phyloP scores from a whole-genome alignment of 1,140 invertebrate genomes.

The Trichogramma pretiosum region DNA sequence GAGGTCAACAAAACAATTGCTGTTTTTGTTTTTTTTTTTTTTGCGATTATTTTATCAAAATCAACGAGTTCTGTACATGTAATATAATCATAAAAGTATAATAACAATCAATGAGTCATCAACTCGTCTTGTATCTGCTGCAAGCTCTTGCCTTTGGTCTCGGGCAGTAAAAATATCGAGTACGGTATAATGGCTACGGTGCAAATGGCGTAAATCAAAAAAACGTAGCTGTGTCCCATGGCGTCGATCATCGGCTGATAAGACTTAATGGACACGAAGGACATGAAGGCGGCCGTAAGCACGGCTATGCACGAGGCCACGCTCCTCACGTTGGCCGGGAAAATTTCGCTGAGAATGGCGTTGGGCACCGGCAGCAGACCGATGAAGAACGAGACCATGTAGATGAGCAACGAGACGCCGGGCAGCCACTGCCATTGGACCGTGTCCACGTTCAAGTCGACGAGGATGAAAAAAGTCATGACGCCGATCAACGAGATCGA shows the following conservation, averaged over 20 bases:
- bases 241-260: slow-evolving; percentile 54
- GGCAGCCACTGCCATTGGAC: slow-evolving; percentile 24
- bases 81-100: too few relatives aligned
- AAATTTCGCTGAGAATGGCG: slow-evolving; percentile 61
- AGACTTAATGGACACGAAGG: slow-evolving; percentile 65
- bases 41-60: too few relatives aligned
- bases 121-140: slow-evolving; percentile 30
- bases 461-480: slow-evolving; percentile 53
- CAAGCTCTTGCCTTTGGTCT: slow-evolving; percentile 73
- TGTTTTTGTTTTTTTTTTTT: too few relatives aligned
- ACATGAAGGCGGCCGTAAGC: slow-evolving; percentile 58
- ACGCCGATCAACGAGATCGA: slow-evolving; percentile 47
- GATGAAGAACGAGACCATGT: slow-evolving; percentile 28
- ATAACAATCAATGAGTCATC: too few relatives aligned
- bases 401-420: slow-evolving; percentile 19
- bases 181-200: slow-evolving; percentile 52
- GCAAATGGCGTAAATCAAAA: slow-evolving; percentile 17
- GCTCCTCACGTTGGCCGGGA: slow-evolving; percentile 58
- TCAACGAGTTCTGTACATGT: too few relatives aligned
- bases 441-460: slow-evolving; percentile 42
- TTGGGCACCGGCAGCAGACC: slow-evolving; percentile 63
- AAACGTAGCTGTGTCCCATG: slow-evolving; percentile 39
- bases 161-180: slow-evolving; percentile 56
- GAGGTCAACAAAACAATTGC: too few relatives aligned
- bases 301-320: slow-evolving; percentile 60